phyloP scores from a whole-genome alignment of 2,888 invertebrate species.

The Conchocele bisecta region DNA sequence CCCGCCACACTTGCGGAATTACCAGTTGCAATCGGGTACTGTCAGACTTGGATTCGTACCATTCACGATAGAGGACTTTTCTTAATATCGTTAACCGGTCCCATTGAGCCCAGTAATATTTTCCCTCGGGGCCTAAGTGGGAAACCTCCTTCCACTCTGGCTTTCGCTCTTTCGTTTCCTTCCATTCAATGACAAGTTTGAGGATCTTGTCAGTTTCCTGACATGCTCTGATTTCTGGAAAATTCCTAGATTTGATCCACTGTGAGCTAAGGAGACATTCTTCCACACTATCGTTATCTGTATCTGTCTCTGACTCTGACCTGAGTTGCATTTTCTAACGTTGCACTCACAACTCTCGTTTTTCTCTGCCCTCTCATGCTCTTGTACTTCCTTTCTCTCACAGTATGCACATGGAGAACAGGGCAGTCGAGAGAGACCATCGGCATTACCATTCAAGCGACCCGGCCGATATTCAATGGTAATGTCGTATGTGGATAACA shows the following conservation, averaged over 20 bases:
- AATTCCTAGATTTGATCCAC: conserved; percentile 2
- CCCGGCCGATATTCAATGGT: not conserved
- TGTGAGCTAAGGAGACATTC: not conserved
- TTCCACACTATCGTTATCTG: not conserved
- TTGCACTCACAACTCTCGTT: not conserved
- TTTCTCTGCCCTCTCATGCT: not conserved
- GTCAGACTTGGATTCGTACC: not conserved
- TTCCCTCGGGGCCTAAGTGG: not conserved
- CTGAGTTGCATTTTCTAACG: not conserved
- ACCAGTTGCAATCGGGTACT: not conserved
- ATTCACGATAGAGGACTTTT: not conserved
- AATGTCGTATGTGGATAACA: conserved; percentile 27
- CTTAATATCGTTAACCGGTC: not conserved
- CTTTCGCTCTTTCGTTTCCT: not conserved
- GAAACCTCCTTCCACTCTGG: not conserved
- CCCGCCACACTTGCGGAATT: not conserved
- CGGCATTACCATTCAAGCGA: not conserved
- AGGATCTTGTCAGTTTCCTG: conserved; percentile 12
- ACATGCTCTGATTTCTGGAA: not conserved
- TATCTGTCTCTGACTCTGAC: not conserved
- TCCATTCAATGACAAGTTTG: not conserved
- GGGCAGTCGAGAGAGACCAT: not conserved
- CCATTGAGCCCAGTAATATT: not conserved
- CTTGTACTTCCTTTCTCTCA: not conserved
- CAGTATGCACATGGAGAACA: not conserved